These are phyloP conservation scores for Molothrus ater DNA, from an alignment of 2,797 vertebrate genomes.

Conservation along the genomic window DNA sequence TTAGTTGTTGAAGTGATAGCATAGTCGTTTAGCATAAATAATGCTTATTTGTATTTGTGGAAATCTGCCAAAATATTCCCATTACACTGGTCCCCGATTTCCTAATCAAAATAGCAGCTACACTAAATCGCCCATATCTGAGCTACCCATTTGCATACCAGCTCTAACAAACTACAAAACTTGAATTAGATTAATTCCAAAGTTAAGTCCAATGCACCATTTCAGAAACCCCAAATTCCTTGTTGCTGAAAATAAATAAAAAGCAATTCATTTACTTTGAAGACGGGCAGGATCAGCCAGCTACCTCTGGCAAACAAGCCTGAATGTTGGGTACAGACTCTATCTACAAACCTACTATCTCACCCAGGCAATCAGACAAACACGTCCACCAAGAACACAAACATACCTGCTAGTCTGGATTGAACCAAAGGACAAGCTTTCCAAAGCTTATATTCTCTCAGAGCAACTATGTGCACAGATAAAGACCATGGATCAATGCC, in stretches of 20 bases:
- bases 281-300: slow-evolving; percentile 10
- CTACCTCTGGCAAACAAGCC: background rate
- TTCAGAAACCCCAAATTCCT: slow-evolving; percentile 5
- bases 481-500: slow-evolving; percentile 46
- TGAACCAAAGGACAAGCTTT: slow-evolving; percentile 29
- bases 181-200: background rate
- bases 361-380: slow-evolving; percentile 40
- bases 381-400: slow-evolving; percentile 13
- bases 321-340: background rate
- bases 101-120: background rate
- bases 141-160: background rate
- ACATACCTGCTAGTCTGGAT: slow-evolving; percentile 54
- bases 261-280: background rate
- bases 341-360: slow-evolving; percentile 26
- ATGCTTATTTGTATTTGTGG: background rate
- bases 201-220: background rate
- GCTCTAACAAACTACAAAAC: background rate
- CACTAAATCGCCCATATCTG: background rate
- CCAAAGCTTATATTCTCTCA: background rate
- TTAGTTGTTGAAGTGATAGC: background rate
- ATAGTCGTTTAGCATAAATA: background rate
- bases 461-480: slow-evolving; percentile 29
- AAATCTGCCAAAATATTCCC: background rate
- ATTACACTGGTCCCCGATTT: background rate
- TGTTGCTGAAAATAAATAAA: background rate